phyloP scores from a whole-genome alignment of 2,888 invertebrate species.

The Octonoba sinensis region DNA sequence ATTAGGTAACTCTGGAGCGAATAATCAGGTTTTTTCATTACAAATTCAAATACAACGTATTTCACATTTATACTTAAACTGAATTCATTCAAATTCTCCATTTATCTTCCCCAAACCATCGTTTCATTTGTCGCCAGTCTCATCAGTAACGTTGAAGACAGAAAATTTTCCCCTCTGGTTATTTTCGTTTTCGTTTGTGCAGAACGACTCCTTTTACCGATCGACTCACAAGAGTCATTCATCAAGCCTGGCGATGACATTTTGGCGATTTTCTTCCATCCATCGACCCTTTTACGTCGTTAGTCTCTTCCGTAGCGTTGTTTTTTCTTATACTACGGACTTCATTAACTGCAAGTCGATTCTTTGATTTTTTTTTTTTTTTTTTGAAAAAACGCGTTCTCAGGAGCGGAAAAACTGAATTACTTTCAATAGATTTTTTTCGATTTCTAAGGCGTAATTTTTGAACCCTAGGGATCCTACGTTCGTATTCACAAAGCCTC shows the following conservation, averaged over 20 bases:
- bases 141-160: too few relatives aligned
- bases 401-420: slow-evolving; percentile 52
- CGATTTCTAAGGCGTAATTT: slow-evolving; percentile 35
- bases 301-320: slow-evolving; percentile 27
- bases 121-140: too few relatives aligned
- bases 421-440: slow-evolving; percentile 34
- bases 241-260: slow-evolving; percentile 49
- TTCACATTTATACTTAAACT: too few relatives aligned
- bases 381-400: not conserved
- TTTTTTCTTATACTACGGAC: slow-evolving; percentile 35
- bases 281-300: slow-evolving; percentile 44
- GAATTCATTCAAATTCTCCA: too few relatives aligned
- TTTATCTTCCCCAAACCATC: too few relatives aligned
- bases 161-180: too few relatives aligned
- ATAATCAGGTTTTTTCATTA: too few relatives aligned
- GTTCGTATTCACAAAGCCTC: slow-evolving; percentile 9
- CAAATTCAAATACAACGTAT: too few relatives aligned
- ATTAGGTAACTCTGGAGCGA: too few relatives aligned
- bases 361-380: slow-evolving; percentile 1
- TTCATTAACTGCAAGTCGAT: slow-evolving; percentile 52
- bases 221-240: slow-evolving; percentile 37
- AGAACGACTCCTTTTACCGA: slow-evolving; percentile 30
- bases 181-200: slow-evolving; percentile 1
- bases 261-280: slow-evolving; percentile 56
- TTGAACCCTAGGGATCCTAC: slow-evolving; percentile 38